These are phyloP conservation scores for Penelope pileata DNA, from an alignment of 2,113 vertebrate species.

Conservation along the genomic window DNA sequence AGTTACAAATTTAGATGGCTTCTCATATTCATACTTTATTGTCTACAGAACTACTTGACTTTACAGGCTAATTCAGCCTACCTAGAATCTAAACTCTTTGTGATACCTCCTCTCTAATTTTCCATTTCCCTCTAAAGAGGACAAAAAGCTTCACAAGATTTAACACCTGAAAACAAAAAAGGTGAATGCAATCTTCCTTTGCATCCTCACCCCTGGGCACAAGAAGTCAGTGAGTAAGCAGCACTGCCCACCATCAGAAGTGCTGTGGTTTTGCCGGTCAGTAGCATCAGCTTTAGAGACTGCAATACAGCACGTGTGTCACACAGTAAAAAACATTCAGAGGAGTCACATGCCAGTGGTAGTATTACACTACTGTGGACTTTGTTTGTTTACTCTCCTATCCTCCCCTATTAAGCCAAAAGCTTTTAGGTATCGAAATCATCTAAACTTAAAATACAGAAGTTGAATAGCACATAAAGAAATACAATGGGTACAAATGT, in stretches of 20 bases:
- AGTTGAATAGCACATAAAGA: neutral
- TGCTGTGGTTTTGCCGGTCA: neutral
- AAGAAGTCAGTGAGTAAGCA: fast-evolving
- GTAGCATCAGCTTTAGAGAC: neutral
- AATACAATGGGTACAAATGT: fast-evolving
- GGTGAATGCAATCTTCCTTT: neutral
- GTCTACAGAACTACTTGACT: neutral
- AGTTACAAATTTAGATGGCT: neutral
- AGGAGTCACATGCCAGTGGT: neutral
- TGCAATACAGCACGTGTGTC: fast-evolving
- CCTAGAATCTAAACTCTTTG: neutral
- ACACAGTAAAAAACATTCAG: too few species aligned
- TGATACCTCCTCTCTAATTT: neutral
- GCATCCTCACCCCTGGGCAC: fast-evolving
- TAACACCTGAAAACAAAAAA: neutral
- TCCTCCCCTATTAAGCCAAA: neutral
- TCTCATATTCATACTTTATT: neutral
- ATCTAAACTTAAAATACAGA: neutral
- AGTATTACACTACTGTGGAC: neutral
- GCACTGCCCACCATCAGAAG: neutral
- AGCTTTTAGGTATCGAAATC: neutral
- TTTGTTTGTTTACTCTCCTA: neutral
- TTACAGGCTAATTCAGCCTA: neutral
- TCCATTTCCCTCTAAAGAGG: neutral
- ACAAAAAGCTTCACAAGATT: neutral